These are phyloP conservation scores for Prunella fulvescens DNA, from an alignment of 2,113 vertebrate species.

Conservation along the genomic window DNA sequence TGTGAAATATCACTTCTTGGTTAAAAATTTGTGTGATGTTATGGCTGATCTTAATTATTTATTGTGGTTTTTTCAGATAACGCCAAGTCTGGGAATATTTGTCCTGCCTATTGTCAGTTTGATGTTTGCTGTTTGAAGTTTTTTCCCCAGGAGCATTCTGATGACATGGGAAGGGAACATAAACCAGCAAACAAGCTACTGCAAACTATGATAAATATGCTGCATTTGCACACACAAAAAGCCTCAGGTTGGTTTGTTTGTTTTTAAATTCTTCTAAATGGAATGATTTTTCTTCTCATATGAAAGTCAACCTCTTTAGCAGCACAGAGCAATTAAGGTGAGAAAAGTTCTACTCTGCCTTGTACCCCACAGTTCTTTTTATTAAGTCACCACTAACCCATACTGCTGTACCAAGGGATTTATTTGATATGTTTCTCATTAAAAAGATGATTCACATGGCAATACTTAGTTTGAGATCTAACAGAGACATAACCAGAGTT, in stretches of 20 bases:
- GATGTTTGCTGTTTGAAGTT: not conserved
- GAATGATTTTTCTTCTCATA: not conserved
- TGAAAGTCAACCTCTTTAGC: not conserved
- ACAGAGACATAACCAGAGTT: not conserved
- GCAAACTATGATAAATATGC: not conserved
- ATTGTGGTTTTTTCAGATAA: conserved; percentile 2
- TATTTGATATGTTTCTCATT: not conserved
- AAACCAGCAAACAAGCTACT: conserved; percentile 19
- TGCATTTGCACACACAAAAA: not conserved
- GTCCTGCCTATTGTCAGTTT: not conserved
- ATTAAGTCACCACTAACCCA: not conserved
- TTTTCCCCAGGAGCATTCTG: conserved; percentile 7
- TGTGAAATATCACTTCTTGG: not conserved
- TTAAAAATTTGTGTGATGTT: conserved; percentile 5
- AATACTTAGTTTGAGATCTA: not conserved
- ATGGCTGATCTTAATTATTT: conserved; percentile 29
- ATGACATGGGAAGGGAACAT: conserved; percentile 23
- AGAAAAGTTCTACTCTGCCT: not conserved
- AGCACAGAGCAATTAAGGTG: not conserved
- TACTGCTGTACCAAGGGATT: not conserved
- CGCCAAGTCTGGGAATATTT: conserved; percentile 12
- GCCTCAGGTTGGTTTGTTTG: not conserved
- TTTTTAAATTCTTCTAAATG: not conserved
- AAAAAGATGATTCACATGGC: not conserved
- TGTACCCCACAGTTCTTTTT: not conserved